These are phyloP conservation scores for Deilephila elpenor DNA, from an alignment of 2,888 invertebrate species.

Conservation along the genomic window DNA sequence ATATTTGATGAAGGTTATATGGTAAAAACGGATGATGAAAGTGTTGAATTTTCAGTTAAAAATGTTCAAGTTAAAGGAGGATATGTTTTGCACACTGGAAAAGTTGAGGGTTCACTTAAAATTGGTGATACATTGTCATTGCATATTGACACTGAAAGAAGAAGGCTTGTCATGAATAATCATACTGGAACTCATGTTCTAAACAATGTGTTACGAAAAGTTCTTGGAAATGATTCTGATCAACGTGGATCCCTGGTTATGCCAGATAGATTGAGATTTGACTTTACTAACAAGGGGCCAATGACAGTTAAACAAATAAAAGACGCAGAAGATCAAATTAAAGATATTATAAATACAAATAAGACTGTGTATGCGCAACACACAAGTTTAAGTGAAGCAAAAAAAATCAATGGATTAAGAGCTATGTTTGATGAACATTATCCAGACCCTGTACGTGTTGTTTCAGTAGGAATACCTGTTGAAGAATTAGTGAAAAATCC, in stretches of 20 bases:
- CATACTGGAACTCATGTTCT: constrained; percentile 99
- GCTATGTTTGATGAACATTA: constrained; percentile 99
- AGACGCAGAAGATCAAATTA: constrained; percentile 92
- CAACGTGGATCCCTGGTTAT: constrained; percentile 99
- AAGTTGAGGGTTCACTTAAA: constrained; percentile 91
- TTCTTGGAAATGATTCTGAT: constrained; percentile 95
- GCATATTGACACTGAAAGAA: constrained; percentile 92
- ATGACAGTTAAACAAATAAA: constrained; percentile 95
- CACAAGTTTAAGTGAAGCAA: constrained; percentile 92
- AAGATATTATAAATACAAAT: constrained; percentile 90
- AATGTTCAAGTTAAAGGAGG: constrained; percentile 98
- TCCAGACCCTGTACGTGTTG: constrained; percentile 97
- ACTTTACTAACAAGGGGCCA: constrained; percentile 97
- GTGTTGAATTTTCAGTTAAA: constrained; percentile 95
- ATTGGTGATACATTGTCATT: constrained; percentile 94
- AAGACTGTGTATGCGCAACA: constrained; percentile 95
- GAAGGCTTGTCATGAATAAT: constrained; percentile 98
- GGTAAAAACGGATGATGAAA: constrained; percentile 92
- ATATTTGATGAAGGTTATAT: constrained; percentile 98
- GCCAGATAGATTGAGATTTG: constrained; percentile 98
- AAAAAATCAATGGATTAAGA: constrained; percentile 95
- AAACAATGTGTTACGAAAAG: constrained; percentile 96
- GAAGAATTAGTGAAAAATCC: constrained; percentile 95
- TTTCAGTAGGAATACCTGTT: constrained; percentile 96
- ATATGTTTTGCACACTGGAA: constrained; percentile 97